Evolutionary conservation across 2,888 invertebrate species (phyloP).

Genomic region (Pristionchus maxplancki): DNA sequence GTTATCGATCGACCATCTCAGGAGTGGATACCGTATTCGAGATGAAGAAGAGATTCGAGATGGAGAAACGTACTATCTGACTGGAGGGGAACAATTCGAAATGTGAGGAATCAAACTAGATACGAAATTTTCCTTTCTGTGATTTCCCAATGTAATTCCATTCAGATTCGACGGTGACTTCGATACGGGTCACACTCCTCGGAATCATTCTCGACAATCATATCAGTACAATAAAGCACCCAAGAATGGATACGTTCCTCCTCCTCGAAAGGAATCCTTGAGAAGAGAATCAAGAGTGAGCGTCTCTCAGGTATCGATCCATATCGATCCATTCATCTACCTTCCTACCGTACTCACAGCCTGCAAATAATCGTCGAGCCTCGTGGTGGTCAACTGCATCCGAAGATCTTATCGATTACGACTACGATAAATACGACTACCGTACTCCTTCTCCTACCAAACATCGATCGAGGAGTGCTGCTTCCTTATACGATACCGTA

Average conservation of each 20-base stretch:
- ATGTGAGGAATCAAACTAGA: conserved; percentile 53
- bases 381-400: conserved; percentile 48
- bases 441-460: conserved; percentile 33
- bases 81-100: conserved; percentile 60
- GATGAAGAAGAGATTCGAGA: conserved; percentile 65
- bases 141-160: background rate
- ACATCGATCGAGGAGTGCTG: conserved; percentile 44
- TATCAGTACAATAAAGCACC: conserved; percentile 44
- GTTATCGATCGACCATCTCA: conserved; percentile 24
- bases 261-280: background rate
- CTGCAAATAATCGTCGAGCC: background rate
- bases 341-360: background rate
- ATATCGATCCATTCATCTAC: background rate
- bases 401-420: conserved; percentile 51
- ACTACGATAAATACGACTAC: conserved; percentile 50
- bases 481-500: conserved; percentile 35
- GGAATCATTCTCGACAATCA: conserved; percentile 19
- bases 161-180: conserved; percentile 21
- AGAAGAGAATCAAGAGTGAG: conserved; percentile 39
- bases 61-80: conserved; percentile 64
- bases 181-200: background rate
- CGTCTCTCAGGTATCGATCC: background rate
- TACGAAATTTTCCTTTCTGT: background rate
- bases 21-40: conserved; percentile 63
- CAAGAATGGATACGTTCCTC: conserved; percentile 13